phyloP scores from a whole-genome alignment of 2,797 vertebrate species.

The Clarias laeviceps region DNA sequence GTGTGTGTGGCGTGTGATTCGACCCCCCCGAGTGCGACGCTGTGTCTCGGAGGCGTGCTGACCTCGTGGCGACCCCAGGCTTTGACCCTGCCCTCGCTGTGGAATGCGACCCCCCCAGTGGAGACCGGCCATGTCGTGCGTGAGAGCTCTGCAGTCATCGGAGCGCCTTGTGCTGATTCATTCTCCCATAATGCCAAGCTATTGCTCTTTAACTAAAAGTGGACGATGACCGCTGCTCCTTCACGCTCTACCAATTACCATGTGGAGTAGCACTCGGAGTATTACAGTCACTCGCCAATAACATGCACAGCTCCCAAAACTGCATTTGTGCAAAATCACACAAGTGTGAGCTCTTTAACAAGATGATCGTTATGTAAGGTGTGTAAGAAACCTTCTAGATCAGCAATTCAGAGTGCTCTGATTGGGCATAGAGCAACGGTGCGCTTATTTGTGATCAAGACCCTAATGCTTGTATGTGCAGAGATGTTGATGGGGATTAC shows the following conservation, averaged over 20 bases:
- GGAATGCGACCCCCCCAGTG: constrained; percentile 71
- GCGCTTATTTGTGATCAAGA: not conserved
- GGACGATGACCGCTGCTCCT: not conserved
- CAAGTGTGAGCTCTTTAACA: not conserved
- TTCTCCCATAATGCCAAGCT: constrained; percentile 36
- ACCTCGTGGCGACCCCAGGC: constrained; percentile 74
- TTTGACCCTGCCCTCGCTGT: constrained; percentile 72
- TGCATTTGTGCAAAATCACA: not conserved
- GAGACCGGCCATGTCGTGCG: constrained; percentile 62
- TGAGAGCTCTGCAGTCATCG: constrained; percentile 61
- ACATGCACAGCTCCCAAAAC: no score
- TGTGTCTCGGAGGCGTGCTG: constrained; percentile 69
- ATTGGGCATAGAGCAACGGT: not conserved
- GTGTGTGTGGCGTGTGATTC: constrained; percentile 11
- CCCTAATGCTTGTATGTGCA: not conserved
- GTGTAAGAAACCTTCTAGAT: not conserved
- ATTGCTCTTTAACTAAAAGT: constrained; percentile 34
- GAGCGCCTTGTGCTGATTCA: constrained; percentile 54
- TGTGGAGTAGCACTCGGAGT: not conserved
- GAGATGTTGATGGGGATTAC: no score
- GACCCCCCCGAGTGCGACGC: constrained; percentile 53
- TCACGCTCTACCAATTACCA: constrained; percentile 12
- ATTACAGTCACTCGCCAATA: no score
- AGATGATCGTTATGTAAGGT: not conserved
- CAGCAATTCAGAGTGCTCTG: no score